phyloP scores from a whole-genome alignment of 2,797 vertebrate genomes.

The Gallinago nigripennis region DNA sequence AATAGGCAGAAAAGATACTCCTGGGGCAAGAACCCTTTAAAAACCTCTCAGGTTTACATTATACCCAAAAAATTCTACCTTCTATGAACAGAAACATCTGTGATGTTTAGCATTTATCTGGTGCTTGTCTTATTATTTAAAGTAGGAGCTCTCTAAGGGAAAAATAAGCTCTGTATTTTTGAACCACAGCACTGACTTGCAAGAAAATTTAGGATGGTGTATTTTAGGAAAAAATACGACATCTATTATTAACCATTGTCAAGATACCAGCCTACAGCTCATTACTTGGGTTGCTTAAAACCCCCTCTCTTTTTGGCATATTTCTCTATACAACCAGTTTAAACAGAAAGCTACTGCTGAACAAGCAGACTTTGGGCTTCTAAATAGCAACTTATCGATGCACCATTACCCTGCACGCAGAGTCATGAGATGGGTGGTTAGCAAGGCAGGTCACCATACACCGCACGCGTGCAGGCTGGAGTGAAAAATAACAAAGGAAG shows the following conservation, averaged over 20 bases:
- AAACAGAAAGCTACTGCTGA: constrained; percentile 24
- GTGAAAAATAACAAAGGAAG: background rate
- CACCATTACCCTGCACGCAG: background rate
- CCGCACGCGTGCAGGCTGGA: rapidly evolving
- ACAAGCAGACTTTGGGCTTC: constrained; percentile 23
- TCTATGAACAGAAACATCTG: background rate
- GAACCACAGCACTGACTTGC: constrained; percentile 26
- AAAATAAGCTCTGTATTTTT: constrained; percentile 39
- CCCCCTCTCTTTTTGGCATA: background rate
- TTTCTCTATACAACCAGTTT: constrained; percentile 3
- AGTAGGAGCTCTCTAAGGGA: background rate
- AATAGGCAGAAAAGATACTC: background rate
- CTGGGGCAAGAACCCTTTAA: background rate
- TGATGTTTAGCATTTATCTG: background rate
- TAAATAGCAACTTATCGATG: background rate
- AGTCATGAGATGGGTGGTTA: background rate
- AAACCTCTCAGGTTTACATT: background rate
- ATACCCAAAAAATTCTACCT: background rate
- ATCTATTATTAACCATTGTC: constrained; percentile 60
- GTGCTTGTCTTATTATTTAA: constrained; percentile 2
- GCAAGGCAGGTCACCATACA: background rate
- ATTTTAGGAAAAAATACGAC: constrained; percentile 36
- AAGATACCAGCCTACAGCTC: constrained; percentile 47
- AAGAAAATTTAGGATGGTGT: background rate
- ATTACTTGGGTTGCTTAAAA: constrained; percentile 43